Evolutionary conservation across 2,113 vertebrate species (phyloP).

Genomic region (Grus americana): DNA sequence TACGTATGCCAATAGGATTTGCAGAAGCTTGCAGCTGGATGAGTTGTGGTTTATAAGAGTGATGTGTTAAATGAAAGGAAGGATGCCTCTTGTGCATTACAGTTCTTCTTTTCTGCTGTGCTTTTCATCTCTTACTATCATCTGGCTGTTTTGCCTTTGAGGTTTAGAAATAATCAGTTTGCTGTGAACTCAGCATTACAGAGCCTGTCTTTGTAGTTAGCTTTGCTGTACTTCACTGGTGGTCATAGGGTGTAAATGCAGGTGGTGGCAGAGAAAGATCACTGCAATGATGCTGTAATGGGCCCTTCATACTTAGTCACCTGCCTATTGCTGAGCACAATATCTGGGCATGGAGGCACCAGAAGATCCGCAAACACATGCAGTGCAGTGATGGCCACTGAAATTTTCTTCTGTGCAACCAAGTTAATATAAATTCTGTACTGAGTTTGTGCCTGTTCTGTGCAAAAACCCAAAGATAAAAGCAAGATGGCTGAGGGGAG

Average conservation of each 20-base stretch:
- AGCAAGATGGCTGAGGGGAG: background rate
- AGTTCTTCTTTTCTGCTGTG: background rate
- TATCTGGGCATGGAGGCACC: background rate
- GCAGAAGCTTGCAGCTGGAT: background rate
- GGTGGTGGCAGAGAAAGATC: background rate
- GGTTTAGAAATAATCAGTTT: background rate
- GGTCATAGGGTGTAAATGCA: background rate
- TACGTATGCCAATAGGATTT: background rate
- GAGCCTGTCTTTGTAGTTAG: background rate
- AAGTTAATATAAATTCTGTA: background rate
- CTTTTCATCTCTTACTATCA: background rate
- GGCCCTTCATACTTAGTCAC: background rate
- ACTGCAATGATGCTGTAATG: background rate
- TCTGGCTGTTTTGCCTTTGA: background rate
- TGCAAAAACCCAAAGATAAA: background rate
- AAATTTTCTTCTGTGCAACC: background rate
- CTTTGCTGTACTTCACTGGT: background rate
- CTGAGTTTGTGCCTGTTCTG: background rate
- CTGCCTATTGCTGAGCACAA: background rate
- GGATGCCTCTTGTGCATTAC: background rate
- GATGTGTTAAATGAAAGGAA: background rate
- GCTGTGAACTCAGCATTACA: background rate
- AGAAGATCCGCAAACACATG: background rate
- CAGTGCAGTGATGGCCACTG: background rate
- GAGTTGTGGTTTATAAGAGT: background rate